Base-by-base conservation (phyloP, 2,797 vertebrate species). In the Lates japonicus region DNA sequence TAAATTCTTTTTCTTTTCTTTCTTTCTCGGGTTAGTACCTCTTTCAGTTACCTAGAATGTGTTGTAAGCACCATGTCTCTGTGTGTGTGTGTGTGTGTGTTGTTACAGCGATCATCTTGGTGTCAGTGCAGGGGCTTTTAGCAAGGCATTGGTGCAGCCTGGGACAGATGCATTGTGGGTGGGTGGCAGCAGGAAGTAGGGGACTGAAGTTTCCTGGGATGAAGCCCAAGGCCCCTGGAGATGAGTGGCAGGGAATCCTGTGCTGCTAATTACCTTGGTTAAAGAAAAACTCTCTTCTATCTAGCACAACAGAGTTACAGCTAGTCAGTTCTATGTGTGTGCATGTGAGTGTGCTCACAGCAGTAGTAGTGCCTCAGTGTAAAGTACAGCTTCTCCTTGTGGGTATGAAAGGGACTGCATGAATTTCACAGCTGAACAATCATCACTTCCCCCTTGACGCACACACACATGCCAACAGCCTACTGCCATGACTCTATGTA, bases 341-440 rank as follows among this genome's bases (percentile, higher is more conserved):
- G 16, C 31, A n/a, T 73, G 31, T 61, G 25, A 67, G 41, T 67
- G 64, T 54, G 58, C 67, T 70, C 44, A 41, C 37, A 49, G 66
- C 33, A 79, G 63, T 80, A 66, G 74, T 54, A 78, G 59, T 76
- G 86, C 87, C 83, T 90, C 70, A 78, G 73, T 88, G 87, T 86
- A 90, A 84, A 89, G 92, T 89, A 87, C 81, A 88, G 62, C 69
- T 81, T 82, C 87, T 90, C 88, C 83, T 90, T 83, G 79, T 78
- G 83, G 81, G 78, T 84, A 83, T 88, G 74, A 86, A 76, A 82
- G 83, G 82, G 81, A 87, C 81, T 82, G 86, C 87, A 89, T 90
- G 88, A 84, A 93, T 93, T 93, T 90, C 78, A 91, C 89, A 92
- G 90, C 77, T 80, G 79, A 90, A 86, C 82, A 92, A 85, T 80